Conservation (phyloP, 1,140 invertebrate genomes). For the Helicoverpa zea region DNA sequence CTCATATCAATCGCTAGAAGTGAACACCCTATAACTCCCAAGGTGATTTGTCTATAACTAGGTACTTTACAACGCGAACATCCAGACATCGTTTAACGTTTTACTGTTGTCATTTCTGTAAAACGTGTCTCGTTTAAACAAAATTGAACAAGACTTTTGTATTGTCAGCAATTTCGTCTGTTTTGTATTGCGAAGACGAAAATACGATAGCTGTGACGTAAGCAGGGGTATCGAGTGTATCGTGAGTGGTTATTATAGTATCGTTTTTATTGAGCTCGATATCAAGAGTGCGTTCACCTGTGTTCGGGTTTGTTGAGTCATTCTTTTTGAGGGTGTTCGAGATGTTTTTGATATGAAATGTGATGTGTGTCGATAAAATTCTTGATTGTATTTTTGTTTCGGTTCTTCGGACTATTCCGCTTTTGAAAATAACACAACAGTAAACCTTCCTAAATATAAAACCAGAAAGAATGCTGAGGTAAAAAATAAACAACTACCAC, state of each 20-base stretch:
- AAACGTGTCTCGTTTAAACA: constrained; percentile 60
- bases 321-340: constrained; percentile 1
- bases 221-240: constrained; percentile 25
- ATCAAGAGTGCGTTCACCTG: constrained; percentile 13
- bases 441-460: background rate
- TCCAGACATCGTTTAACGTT: constrained; percentile 55
- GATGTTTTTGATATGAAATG: background rate
- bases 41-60: constrained; percentile 47
- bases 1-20: constrained; percentile 2
- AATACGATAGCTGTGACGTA: constrained; percentile 34
- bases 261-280: constrained; percentile 9
- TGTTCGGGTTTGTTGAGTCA: constrained; percentile 3
- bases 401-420: too few relatives aligned
- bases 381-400: too few relatives aligned
- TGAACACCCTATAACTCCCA: background rate
- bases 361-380: background rate
- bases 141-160: constrained; percentile 41
- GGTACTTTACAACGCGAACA: constrained; percentile 45
- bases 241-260: constrained; percentile 37
- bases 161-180: constrained; percentile 42
- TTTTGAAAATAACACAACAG: too few relatives aligned
- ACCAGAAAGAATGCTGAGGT: background rate
- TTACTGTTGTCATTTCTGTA: constrained; percentile 57
- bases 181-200: constrained; percentile 15
- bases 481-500: background rate